These are phyloP conservation scores for Festucalex cinctus DNA, from an alignment of 2,113 vertebrate genomes.

Conservation along the genomic window DNA sequence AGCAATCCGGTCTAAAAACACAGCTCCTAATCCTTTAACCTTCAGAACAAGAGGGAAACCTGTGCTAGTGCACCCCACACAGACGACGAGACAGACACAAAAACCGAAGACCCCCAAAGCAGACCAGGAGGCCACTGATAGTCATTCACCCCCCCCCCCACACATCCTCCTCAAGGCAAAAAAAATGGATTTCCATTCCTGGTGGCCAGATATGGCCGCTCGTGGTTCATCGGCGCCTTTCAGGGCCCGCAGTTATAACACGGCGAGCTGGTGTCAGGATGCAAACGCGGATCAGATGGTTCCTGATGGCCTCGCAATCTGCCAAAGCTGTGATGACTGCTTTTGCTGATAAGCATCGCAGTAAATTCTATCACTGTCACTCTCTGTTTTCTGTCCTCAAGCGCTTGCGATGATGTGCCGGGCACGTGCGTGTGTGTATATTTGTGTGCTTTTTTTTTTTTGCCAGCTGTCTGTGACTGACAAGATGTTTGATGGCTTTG, in stretches of 20 bases:
- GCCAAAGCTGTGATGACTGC: slow-evolving; percentile 70
- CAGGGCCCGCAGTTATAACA: slow-evolving; percentile 76
- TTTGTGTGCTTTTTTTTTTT: slow-evolving; percentile 50
- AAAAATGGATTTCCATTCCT: slow-evolving; percentile 82
- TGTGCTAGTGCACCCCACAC: slow-evolving; percentile 56
- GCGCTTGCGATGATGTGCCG: slow-evolving; percentile 58
- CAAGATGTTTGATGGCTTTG: slow-evolving; percentile 62
- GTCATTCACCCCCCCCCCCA: slow-evolving; percentile 61
- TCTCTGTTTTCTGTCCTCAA: slow-evolving; percentile 66
- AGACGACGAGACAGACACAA: slow-evolving; percentile 55
- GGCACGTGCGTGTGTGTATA: slow-evolving; percentile 46
- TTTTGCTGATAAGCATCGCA: slow-evolving; percentile 76
- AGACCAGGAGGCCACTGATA: slow-evolving; percentile 69
- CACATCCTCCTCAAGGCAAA: slow-evolving; percentile 66
- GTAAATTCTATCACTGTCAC: slow-evolving; percentile 79
- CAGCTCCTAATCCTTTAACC: slow-evolving; percentile 74
- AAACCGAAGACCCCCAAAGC: slow-evolving; percentile 51
- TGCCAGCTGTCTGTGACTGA: slow-evolving; percentile 57
- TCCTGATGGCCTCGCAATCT: slow-evolving; percentile 76
- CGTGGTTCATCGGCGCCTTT: slow-evolving; percentile 77
- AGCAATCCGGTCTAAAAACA: slow-evolving; percentile 72
- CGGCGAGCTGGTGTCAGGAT: slow-evolving; percentile 73
- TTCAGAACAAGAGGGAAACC: slow-evolving; percentile 73
- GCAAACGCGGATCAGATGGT: slow-evolving; percentile 69
- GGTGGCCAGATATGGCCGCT: slow-evolving; percentile 79